Evolutionary conservation across 1,140 invertebrate genomes (phyloP).

Genomic region (Pygmarrhopalites habei): DNA sequence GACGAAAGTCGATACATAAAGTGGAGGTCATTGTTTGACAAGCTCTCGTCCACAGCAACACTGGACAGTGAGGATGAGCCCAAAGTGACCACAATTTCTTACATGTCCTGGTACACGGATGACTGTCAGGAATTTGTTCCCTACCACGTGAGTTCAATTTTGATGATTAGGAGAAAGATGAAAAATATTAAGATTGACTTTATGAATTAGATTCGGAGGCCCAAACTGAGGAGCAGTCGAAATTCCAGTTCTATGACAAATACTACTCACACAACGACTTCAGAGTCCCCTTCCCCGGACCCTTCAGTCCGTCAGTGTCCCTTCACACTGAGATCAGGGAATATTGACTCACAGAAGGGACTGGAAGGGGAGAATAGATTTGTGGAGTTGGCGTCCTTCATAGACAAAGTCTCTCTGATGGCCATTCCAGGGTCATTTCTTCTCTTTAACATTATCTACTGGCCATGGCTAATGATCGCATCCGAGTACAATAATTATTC

Average conservation of each 20-base stretch:
- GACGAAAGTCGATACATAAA: background rate
- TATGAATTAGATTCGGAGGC: background rate
- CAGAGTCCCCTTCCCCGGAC: background rate
- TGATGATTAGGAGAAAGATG: too few species aligned
- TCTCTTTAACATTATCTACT: background rate
- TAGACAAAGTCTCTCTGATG: background rate
- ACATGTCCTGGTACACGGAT: background rate
- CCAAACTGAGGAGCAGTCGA: constrained; percentile 1
- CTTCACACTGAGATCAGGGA: background rate
- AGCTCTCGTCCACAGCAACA: background rate
- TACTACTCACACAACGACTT: background rate
- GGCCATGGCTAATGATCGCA: background rate
- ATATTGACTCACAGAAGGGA: background rate
- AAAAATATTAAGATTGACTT: constrained; percentile 1
- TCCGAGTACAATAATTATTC: too few species aligned
- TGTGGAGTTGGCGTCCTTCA: background rate
- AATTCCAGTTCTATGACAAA: background rate
- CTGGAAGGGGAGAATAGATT: background rate
- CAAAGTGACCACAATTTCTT: background rate
- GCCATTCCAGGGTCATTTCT: background rate
- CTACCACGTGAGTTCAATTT: constrained; percentile 1
- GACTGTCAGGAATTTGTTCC: constrained; percentile 6
- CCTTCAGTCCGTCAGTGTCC: background rate
- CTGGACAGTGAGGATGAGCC: background rate
- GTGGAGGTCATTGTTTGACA: background rate